Conservation (phyloP, 2,113 vertebrate species). For the Leptobrachium ailaonicum region DNA sequence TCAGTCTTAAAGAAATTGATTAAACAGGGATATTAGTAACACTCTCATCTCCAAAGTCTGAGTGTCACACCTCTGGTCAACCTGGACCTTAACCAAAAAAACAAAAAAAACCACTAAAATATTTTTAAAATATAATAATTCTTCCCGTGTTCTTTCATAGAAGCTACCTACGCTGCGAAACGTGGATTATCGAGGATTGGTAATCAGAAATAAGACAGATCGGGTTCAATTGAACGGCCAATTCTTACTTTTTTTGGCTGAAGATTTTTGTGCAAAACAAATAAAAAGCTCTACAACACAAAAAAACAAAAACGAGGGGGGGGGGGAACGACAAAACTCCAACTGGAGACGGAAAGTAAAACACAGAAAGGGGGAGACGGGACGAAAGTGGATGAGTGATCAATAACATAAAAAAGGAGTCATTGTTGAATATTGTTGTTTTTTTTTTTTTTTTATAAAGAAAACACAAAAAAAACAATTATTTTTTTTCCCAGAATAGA, state of each 20-base stretch:
- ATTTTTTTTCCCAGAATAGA: slow-evolving; percentile 10
- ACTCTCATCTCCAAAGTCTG: slow-evolving; percentile 74
- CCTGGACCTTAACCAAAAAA: slow-evolving; percentile 63
- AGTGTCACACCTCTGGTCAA: slow-evolving; percentile 91
- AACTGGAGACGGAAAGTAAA: not conserved
- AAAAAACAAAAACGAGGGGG: slow-evolving; percentile 52
- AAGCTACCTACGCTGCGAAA: slow-evolving; percentile 62
- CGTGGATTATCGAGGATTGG: not conserved
- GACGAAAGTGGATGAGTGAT: not conserved
- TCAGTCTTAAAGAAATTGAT: slow-evolving; percentile 95
- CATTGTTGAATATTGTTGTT: slow-evolving; percentile 33
- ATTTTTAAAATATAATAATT: no score
- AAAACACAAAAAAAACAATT: slow-evolving; percentile 26
- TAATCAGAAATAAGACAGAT: no score
- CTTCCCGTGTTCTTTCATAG: slow-evolving; percentile 59
- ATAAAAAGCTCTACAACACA: slow-evolving; percentile 54
- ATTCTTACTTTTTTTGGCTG: slow-evolving; percentile 1
- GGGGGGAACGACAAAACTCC: slow-evolving; percentile 33
- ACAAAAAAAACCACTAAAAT: no score
- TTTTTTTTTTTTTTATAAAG: not conserved
- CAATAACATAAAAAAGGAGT: not conserved
- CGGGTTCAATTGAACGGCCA: not conserved
- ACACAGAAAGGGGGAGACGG: not conserved
- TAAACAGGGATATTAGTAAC: slow-evolving; percentile 87
- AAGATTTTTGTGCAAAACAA: slow-evolving; percentile 41